Percentiles rank a stretch among this genome's conserved stretches.
phyloP scores from a whole-genome alignment of 2,888 invertebrate species.

The Lithosia quadra region DNA sequence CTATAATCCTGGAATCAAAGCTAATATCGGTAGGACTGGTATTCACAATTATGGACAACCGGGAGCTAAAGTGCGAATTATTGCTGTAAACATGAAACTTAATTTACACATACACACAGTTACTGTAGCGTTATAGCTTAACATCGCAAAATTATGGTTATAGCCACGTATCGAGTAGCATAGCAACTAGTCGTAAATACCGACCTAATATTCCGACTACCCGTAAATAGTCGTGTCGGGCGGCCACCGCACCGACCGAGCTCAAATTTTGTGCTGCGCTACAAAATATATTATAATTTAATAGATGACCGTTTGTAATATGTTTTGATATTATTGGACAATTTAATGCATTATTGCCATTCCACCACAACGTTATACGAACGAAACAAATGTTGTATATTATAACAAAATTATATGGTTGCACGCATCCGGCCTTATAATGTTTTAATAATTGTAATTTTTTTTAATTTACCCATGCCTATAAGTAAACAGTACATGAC shows the following conservation, averaged over 20 bases:
- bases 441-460: background rate
- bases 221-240: constrained; percentile 12
- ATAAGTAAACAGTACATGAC: background rate
- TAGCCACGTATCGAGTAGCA: constrained; percentile 7
- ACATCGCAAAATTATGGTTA: background rate
- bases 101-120: background rate
- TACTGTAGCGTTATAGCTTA: background rate
- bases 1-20: background rate
- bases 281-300: constrained; percentile 11
- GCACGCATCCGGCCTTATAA: background rate
- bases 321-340: constrained; percentile 7
- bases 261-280: constrained; percentile 6
- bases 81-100: background rate
- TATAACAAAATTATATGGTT: background rate
- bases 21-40: too few relatives aligned
- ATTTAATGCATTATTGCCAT: constrained; percentile 4
- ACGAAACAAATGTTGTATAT: background rate
- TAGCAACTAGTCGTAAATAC: constrained; percentile 17
- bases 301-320: constrained; percentile 15
- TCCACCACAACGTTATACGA: background rate
- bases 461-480: background rate
- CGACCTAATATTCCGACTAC: constrained; percentile 13
- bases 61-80: background rate
- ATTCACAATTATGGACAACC: background rate
- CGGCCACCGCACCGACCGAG: background rate